These are phyloP conservation scores for Pogoniulus pusillus DNA, from an alignment of 2,797 vertebrate species.

Conservation along the genomic window DNA sequence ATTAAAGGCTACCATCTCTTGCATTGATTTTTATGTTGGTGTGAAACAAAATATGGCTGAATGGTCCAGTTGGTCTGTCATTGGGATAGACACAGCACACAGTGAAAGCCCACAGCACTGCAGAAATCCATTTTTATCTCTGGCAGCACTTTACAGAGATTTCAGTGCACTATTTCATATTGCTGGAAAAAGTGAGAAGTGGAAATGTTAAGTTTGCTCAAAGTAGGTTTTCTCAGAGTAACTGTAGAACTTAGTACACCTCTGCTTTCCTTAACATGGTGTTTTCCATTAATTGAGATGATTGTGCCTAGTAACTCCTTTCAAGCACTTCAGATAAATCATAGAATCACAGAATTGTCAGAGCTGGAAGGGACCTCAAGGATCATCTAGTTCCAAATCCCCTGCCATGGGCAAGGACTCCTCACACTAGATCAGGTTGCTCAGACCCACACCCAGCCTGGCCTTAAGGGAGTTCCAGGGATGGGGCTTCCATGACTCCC, in stretches of 20 bases:
- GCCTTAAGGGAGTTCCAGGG: too few species aligned
- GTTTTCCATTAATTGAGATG: not conserved
- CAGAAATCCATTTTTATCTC: not conserved
- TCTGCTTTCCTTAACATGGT: not conserved
- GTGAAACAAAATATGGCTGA: not conserved
- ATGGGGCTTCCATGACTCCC: too few species aligned
- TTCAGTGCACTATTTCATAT: not conserved
- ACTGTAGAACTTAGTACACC: not conserved
- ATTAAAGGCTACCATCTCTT: not conserved
- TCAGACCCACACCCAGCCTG: too few species aligned
- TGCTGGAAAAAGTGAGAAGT: conserved; percentile 33
- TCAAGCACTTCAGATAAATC: not conserved
- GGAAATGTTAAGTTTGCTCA: not conserved
- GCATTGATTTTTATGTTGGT: not conserved
- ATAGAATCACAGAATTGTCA: too few species aligned
- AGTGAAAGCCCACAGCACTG: not conserved
- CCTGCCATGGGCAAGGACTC: too few species aligned
- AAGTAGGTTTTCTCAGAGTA: not conserved
- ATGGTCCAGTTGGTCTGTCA: not conserved
- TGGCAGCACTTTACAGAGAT: not conserved
- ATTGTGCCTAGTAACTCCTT: not conserved
- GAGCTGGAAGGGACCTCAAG: too few species aligned
- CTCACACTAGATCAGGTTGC: too few species aligned
- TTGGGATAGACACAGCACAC: not conserved
- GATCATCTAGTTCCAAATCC: too few species aligned